These are phyloP conservation scores for Eidolon helvum DNA, from an alignment of 2,113 vertebrate genomes.

Conservation along the genomic window DNA sequence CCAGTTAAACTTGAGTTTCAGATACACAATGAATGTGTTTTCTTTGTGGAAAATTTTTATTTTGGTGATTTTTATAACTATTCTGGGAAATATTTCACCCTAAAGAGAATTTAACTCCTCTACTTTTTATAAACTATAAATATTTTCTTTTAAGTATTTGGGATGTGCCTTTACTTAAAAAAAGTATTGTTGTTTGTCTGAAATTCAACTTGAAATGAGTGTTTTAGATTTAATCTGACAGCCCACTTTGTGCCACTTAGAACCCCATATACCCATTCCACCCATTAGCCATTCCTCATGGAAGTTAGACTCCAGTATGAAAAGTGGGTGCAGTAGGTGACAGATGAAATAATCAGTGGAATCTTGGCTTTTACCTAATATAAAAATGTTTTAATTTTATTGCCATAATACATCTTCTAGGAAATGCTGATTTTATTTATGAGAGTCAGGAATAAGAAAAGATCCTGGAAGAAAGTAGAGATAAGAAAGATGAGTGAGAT, in stretches of 20 bases:
- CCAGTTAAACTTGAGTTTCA: not conserved
- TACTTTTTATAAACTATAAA: not conserved
- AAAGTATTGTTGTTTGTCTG: not conserved
- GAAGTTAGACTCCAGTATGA: not conserved
- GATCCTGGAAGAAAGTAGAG: not conserved
- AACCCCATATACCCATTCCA: not conserved
- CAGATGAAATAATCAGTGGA: not conserved
- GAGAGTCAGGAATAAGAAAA: not conserved
- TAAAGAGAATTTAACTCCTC: not conserved
- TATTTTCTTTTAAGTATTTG: not conserved
- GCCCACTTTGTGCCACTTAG: not conserved
- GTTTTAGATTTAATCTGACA: not conserved
- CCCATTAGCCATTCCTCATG: too few relatives aligned
- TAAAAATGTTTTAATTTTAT: not conserved
- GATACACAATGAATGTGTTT: not conserved
- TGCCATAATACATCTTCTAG: not conserved
- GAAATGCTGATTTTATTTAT: not conserved
- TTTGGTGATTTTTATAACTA: not conserved
- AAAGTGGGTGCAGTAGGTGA: rapidly evolving
- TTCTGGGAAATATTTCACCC: not conserved
- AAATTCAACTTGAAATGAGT: not conserved
- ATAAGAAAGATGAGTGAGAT: not conserved
- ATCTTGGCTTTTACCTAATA: not conserved
- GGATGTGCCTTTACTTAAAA: not conserved
- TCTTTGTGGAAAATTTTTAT: not conserved